These are phyloP conservation scores for Volucella inflata DNA, from an alignment of 2,888 invertebrate species.

Conservation along the genomic window DNA sequence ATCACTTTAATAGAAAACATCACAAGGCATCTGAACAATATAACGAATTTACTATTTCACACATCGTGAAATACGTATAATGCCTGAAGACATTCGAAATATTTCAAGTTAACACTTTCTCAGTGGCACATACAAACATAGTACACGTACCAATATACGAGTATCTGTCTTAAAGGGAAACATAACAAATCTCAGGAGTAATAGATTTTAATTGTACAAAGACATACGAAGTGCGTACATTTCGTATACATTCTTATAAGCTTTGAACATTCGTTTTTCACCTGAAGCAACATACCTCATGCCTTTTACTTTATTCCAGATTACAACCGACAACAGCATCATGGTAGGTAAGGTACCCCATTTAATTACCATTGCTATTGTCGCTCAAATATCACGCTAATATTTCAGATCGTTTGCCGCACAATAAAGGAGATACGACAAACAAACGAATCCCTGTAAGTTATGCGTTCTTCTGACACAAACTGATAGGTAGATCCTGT, in stretches of 20 bases:
- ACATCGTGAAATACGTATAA: conserved; percentile 7
- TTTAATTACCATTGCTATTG: conserved; percentile 72
- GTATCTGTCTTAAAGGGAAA: conserved; percentile 4
- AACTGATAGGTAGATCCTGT: conserved; percentile 76
- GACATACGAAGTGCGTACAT: conserved; percentile 5
- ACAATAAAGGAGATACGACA: conserved; percentile 38
- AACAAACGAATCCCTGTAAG: conserved; percentile 70
- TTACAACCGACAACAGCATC: conserved; percentile 40
- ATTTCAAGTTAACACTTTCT: conserved; percentile 36
- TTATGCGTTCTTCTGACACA: conserved; percentile 72
- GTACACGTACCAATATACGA: too few species aligned
- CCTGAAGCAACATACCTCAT: neutral
- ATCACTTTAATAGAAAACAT: too few species aligned
- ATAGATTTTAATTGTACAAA: conserved; percentile 19
- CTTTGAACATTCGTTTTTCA: neutral
- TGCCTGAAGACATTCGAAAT: conserved; percentile 3
- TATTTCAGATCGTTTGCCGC: conserved; percentile 64
- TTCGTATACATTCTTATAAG: neutral
- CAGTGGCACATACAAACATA: neutral
- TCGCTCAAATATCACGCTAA: conserved; percentile 72
- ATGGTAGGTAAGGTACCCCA: conserved; percentile 30
- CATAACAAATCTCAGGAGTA: conserved; percentile 23
- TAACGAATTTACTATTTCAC: conserved; percentile 52
- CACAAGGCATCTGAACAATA: too few species aligned
- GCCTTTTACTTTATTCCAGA: conserved; percentile 22